These are phyloP conservation scores for Microtus ochrogaster DNA, from an alignment of 2,113 vertebrate species.

Conservation along the genomic window DNA sequence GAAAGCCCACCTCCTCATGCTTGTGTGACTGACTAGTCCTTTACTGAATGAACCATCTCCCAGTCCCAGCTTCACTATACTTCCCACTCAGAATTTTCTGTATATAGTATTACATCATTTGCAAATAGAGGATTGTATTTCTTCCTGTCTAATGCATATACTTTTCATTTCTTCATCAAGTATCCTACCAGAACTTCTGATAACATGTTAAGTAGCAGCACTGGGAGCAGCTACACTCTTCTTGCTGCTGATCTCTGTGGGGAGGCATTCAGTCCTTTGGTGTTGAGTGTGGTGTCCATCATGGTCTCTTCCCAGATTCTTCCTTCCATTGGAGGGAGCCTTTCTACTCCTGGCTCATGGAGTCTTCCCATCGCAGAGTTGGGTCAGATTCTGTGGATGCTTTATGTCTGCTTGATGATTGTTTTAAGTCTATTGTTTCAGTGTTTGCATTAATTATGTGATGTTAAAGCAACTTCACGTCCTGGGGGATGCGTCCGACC, in stretches of 20 bases:
- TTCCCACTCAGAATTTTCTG: background rate
- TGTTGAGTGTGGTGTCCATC: background rate
- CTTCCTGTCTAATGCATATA: background rate
- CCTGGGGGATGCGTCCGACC: background rate
- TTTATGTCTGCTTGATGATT: background rate
- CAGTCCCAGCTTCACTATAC: background rate
- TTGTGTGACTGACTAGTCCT: background rate
- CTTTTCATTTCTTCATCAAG: background rate
- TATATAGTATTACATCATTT: background rate
- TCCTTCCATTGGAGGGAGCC: background rate
- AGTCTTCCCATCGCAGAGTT: background rate
- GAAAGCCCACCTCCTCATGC: background rate
- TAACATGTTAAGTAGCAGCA: background rate
- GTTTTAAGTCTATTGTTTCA: background rate
- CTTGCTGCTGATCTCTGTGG: background rate
- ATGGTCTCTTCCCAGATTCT: background rate
- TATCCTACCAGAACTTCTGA: background rate
- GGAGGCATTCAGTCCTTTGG: background rate
- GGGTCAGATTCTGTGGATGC: background rate
- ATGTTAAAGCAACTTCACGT: background rate
- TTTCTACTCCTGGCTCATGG: background rate
- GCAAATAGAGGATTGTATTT: background rate
- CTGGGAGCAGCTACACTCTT: background rate
- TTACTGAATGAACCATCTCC: background rate
- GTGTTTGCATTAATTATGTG: background rate